Evolutionary conservation across 2,888 invertebrate genomes (phyloP).

Genomic region (Drosophila yooni): DNA sequence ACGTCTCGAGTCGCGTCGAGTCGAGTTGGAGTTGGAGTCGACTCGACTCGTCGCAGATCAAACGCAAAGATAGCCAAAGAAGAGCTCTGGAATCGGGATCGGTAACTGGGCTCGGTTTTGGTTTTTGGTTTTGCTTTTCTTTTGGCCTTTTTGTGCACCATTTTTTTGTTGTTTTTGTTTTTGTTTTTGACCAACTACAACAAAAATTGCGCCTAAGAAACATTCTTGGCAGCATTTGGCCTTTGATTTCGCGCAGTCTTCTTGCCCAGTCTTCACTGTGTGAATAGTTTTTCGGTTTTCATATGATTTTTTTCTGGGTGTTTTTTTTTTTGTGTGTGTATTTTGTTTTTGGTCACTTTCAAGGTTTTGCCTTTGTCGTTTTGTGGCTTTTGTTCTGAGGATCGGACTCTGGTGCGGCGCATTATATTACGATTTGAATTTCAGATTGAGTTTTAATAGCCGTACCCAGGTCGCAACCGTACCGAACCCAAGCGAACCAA

Average conservation of each 20-base stretch:
- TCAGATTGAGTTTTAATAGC: constrained; percentile 82
- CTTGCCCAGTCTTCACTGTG: constrained; percentile 47
- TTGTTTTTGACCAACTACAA: constrained; percentile 41
- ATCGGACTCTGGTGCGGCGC: constrained; percentile 38
- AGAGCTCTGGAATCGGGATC: constrained; percentile 17
- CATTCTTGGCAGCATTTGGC: constrained; percentile 55
- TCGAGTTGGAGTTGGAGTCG: background rate
- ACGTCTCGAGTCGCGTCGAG: constrained; percentile 28
- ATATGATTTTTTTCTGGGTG: background rate
- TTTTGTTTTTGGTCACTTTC: constrained; percentile 53
- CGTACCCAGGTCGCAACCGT: constrained; percentile 28
- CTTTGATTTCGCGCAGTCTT: constrained; percentile 51
- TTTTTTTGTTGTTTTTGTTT: constrained; percentile 37
- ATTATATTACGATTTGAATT: constrained; percentile 78
- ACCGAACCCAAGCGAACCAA: constrained; percentile 12
- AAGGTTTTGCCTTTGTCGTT: constrained; percentile 59
- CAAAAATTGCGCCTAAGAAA: constrained; percentile 51
- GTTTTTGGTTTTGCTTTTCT: constrained; percentile 31
- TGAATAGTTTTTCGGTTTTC: constrained; percentile 61
- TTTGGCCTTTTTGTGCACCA: background rate
- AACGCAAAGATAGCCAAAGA: constrained; percentile 65
- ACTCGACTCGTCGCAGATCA: constrained; percentile 60
- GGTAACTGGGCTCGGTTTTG: constrained; percentile 9
- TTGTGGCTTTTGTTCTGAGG: constrained; percentile 60
- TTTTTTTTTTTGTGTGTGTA: constrained; percentile 1